A percentile compares a stretch with the other conserved stretches of the same genome.
Evolutionary conservation across 1,140 invertebrate genomes (phyloP).

Genomic region (Aphaenogaster floridana): DNA sequence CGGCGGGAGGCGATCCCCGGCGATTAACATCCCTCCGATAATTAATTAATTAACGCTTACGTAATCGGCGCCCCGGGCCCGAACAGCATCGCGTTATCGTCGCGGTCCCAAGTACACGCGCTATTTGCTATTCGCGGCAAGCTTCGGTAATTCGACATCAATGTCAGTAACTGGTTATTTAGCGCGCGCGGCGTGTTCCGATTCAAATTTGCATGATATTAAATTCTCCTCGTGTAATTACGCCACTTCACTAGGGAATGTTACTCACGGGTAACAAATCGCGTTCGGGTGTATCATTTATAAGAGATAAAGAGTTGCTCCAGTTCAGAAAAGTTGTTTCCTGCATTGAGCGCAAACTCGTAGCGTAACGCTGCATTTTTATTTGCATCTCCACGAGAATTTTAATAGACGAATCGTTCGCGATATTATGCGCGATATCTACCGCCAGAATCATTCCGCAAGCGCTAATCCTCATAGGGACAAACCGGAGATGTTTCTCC

Average conservation of each 20-base stretch:
- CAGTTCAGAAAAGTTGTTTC: slow-evolving; percentile 10
- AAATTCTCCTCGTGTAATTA: slow-evolving; percentile 2
- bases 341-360: neutral
- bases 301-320: slow-evolving; percentile 10
- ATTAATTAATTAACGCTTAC: slow-evolving; percentile 52
- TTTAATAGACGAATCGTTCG: neutral
- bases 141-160: slow-evolving; percentile 16
- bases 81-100: neutral
- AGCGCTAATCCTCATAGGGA: neutral
- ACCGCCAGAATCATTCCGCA: neutral
- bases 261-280: neutral
- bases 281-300: neutral
- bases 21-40: slow-evolving; percentile 23
- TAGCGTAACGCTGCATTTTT: neutral
- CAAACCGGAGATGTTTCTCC: too few relatives aligned
- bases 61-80: neutral
- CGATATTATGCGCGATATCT: neutral
- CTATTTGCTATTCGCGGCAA: neutral
- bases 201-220: neutral
- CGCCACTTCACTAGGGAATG: neutral
- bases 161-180: slow-evolving; percentile 24
- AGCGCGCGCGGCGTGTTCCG: neutral
- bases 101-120: neutral
- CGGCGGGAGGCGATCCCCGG: neutral
- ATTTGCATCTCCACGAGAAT: neutral